phyloP scores from a whole-genome alignment of 2,888 invertebrate species.

The Ceramica pisi region DNA sequence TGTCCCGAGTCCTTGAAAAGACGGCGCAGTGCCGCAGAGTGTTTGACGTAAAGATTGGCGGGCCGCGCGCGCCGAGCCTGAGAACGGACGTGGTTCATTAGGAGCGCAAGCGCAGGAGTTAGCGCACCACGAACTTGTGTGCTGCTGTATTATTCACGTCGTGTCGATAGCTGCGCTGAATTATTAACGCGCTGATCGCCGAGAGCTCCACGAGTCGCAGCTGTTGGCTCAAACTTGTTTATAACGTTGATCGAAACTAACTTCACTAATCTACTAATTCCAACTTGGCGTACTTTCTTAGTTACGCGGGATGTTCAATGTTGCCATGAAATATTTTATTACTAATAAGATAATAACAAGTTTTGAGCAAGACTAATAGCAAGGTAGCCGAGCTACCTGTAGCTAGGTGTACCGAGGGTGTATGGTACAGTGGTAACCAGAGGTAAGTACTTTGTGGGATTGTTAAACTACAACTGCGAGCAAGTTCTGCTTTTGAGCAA shows the following conservation, averaged over 20 bases:
- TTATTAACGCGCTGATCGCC: constrained; percentile 19
- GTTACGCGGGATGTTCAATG: too few relatives aligned
- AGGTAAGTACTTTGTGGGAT: too few relatives aligned
- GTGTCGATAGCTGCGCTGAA: constrained; percentile 24
- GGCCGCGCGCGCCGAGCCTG: too few relatives aligned
- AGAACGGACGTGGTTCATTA: constrained; percentile 6
- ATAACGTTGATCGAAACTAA: constrained; percentile 29
- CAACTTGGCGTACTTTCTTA: background rate
- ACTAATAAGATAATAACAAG: background rate
- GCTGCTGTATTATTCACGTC: constrained; percentile 8
- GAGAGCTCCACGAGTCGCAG: constrained; percentile 5
- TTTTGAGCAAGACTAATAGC: background rate
- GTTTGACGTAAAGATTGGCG: background rate
- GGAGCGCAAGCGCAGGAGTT: constrained; percentile 7
- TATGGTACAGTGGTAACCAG: background rate
- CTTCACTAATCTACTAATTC: constrained; percentile 17
- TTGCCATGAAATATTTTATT: background rate
- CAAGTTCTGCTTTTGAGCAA: too few relatives aligned
- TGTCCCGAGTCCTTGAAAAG: background rate
- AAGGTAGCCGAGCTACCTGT: background rate
- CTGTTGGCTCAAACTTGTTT: constrained; percentile 13
- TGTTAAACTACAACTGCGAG: too few relatives aligned
- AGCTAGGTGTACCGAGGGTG: background rate
- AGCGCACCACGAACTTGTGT: background rate
- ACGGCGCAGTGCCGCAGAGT: background rate